These are phyloP conservation scores for Butastur rufipennis DNA, from an alignment of 2,113 vertebrate genomes.

Conservation along the genomic window DNA sequence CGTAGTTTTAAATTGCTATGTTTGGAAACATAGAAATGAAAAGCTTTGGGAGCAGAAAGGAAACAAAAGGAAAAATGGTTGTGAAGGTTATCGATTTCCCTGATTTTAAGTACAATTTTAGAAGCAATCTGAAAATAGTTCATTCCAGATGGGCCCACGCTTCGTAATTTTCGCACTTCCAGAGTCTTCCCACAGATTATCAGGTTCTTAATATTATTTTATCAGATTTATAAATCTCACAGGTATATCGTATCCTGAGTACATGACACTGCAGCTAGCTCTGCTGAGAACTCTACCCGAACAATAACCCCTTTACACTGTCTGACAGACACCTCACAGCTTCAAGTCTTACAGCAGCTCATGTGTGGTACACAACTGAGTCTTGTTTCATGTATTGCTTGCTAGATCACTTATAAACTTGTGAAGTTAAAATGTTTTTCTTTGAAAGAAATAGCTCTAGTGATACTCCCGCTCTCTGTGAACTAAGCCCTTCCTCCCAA, in stretches of 20 bases:
- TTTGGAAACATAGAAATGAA: not conserved
- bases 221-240: not conserved
- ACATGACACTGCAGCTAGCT: not conserved
- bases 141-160: not conserved
- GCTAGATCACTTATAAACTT: not conserved
- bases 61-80: not conserved
- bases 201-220: not conserved
- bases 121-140: not conserved
- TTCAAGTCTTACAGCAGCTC: not conserved
- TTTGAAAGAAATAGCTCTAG: not conserved
- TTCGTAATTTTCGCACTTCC: not conserved
- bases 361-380: not conserved
- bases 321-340: not conserved
- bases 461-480: not conserved
- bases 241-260: not conserved
- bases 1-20: fast-evolving
- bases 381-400: not conserved
- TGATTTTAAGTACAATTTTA: not conserved
- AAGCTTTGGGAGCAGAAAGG: not conserved
- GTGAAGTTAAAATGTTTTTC: not conserved
- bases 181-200: not conserved
- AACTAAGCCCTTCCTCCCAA: not conserved
- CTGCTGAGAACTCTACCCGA: not conserved
- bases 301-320: not conserved
- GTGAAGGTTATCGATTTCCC: not conserved